phyloP scores from a whole-genome alignment of 2,113 vertebrate genomes.

The Anarrhichthys ocellatus region DNA sequence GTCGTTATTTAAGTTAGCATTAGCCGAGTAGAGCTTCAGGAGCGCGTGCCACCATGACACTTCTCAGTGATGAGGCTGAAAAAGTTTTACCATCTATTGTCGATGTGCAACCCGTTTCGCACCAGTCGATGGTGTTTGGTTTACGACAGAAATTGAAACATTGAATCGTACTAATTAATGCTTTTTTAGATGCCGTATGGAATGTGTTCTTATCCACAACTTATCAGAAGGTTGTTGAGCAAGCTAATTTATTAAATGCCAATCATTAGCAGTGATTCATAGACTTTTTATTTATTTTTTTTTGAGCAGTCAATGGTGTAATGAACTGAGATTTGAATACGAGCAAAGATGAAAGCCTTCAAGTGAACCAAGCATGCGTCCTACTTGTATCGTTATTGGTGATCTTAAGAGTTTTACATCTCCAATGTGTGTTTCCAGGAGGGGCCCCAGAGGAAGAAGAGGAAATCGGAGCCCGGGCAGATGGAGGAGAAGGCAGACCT shows the following conservation, averaged over 20 bases:
- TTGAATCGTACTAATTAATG: no score
- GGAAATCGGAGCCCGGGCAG: slow-evolving; percentile 90
- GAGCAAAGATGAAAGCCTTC: background rate
- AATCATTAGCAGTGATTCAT: background rate
- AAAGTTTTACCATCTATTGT: slow-evolving; percentile 7
- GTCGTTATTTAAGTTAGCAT: slow-evolving; percentile 40
- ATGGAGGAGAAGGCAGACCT: slow-evolving; percentile 88
- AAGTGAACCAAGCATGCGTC: accelerated
- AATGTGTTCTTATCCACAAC: no score
- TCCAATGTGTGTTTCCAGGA: slow-evolving; percentile 82
- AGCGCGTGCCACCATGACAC: slow-evolving; percentile 63
- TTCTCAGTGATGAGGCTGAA: background rate
- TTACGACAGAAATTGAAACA: no score
- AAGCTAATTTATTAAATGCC: background rate
- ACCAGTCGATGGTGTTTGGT: accelerated
- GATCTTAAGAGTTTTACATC: no score
- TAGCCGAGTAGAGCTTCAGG: background rate
- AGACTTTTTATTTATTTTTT: background rate
- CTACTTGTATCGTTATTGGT: no score
- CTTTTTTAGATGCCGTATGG: accelerated
- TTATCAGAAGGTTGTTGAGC: background rate
- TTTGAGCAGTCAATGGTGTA: background rate
- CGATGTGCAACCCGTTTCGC: no score
- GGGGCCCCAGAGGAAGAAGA: slow-evolving; percentile 95
- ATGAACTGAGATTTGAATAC: background rate